Evolutionary conservation across 1,140 invertebrate species (phyloP), one percentile per base, ranked within the genome.

Genomic region (Eriosoma lanigerum): DNA sequence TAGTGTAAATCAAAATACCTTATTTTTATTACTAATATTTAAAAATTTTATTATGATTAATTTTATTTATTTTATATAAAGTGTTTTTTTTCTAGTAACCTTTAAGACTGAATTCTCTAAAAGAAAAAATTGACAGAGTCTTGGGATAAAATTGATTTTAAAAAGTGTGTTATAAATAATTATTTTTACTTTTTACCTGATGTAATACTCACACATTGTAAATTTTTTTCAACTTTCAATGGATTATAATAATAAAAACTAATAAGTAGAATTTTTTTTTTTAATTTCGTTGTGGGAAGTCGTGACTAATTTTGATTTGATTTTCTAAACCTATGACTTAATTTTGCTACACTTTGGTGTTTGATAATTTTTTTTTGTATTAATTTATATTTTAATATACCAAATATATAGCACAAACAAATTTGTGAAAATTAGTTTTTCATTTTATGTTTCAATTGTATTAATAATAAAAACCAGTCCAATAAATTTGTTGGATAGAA

Each of bases 71-170:
- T 76, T 76, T 38, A 24, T n/a, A 60, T 60, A 62, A 26, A 48
- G 26, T 81, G 52, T 81, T 85, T 85, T 0, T 76, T 78, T 38
- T 78, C 19, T 78, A 78, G 75, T 60, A 62, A 78, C 56, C 44
- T 44, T 60, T 78, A 78, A 78, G 75, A 78, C 75, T 78, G 75
- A 78, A 78, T 62, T 58, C 54, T 48, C 48, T 62, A 29, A 48
- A 46, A 78, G 56, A 73, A 76, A 32, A 75, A 76, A 52, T 76
- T 60, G 32, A 76, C 73, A 32, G 32, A 62, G 54, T 78, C 56
- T 62, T 60, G 12, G 38, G 32, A 78, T 5, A 76, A 58, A 54
- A 32, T 52, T 73, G 15, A 46, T 66, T 50, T 48, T 72, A 29
- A 13, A 54, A 29, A 73, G 32, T 9, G 17, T 72, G 44, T 54